Base-by-base conservation (phyloP, 1,140 invertebrate genomes). In the Hyposmocoma kahamanoa region DNA sequence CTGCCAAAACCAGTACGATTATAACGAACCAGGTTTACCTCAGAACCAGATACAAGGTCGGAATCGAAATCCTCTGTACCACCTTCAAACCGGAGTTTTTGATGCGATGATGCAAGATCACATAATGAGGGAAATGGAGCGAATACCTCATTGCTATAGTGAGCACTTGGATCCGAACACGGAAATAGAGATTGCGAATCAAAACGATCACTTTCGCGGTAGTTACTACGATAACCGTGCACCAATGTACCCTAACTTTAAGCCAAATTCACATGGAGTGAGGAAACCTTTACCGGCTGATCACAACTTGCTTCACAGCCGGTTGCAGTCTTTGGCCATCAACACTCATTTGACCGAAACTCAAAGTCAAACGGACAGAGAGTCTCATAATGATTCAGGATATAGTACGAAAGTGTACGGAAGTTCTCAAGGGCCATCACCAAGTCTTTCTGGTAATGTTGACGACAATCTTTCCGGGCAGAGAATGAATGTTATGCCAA, bases 351-450 rank as follows among this genome's bases (percentile, higher is more conserved):
- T 87, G 38, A 81, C 82, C 2, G 86, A 87, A 56, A 78, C 77
- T 0, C 85, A 87, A 36, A 86, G 82, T 60, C 85, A 87, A 53
- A 66, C 86, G 3, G 90, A 91, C 58, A 69, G 89, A 39, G 92
- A 93, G 61, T 90, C 90, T 0, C 92, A 93, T 62, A 93, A 93
- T 65, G 93, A 94, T 74, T 94, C 93, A 9, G 93, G 92, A 1
- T 94, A 94, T 64, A 93, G 92, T 53, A 94, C 92, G 10, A 91
- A 92, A 60, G 91, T 93, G 54, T 93, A 92, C 50, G 92, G 92
- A 4, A 93, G 91, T 38, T 93, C 92, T 6, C 92, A 93, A 67
- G 92, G 92, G 0, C 92, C 92, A 11, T 93, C 92, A 1, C 93
- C 93, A 10, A 92, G 91, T 61, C 87, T 94, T 15, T 93, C 91